Base-by-base conservation (phyloP, 2,113 vertebrate genomes). In the Aepyceros melampus region DNA sequence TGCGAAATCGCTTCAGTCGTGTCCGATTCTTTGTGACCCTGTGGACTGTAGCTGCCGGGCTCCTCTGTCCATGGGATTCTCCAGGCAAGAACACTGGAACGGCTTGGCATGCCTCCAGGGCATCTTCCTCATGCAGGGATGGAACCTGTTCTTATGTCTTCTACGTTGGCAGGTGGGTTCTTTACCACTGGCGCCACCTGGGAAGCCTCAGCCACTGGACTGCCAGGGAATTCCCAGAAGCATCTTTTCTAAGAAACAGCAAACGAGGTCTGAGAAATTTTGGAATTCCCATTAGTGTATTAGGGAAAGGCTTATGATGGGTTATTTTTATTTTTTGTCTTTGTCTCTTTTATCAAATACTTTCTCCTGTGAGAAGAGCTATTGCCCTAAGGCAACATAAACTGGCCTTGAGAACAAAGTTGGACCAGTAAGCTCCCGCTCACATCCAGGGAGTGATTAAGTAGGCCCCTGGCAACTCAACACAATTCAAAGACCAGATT, bases 401-500 rank as follows among this genome's bases (percentile, higher is more conserved):
- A 96, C n/a, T 86, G 88, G 88, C 53, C 62, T 60, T 2, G 45
- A 79, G 95, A 96, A 94, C 95, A 76, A 84, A 89, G 87, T 78
- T 31, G 71, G 78, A 62, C 67, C 60, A 19, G 43, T 89, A 43
- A 67, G 81, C 36, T 76, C 55, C 71, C 1, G 9, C 25, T 60
- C 78, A 81, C 49, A 74, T 58, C 85, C 94, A 93, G 96, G 95
- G 97, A 98, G 62, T 55, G 93, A 95, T 93, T 93, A 88, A 95
- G 91, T 2, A 93, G 85, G 58, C 87, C 78, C 64, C 29, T 45
- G 56, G 84, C 36, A 25, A 76, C 53, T 86, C 76, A 27, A 11
- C 1, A 19, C 1, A 51, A 83, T 4, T 92, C 97, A 97, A 96
- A 97, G 96, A 83, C 67, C 36, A 55, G 85, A 91, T 87, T 96